Evolutionary conservation across 2,113 vertebrate species (phyloP), one percentile per base, ranked within the genome.

Genomic region (Illadopsis cleaveri): DNA sequence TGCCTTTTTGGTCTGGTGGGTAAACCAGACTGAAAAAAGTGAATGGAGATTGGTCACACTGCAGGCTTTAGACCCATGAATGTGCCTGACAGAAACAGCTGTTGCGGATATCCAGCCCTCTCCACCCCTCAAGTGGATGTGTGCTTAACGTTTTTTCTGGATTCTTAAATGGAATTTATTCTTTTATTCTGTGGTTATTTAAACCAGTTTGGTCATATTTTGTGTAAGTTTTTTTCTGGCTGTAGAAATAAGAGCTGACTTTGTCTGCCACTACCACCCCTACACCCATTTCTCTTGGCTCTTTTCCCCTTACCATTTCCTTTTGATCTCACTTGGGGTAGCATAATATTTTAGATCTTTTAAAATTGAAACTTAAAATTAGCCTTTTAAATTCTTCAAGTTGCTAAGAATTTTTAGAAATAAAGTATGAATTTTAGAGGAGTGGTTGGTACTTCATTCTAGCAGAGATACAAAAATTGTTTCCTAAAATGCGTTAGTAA

Each of bases 111-210:
- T 17, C 14, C n/a, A 61, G 30, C 24, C 16, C 4, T 44, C 38
- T 38, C 17, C 25, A 54, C 4, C 5, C 5, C 7, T 4, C 5
- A 23, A 15, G 11, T 14, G 2, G 1, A 47, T 28, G 3, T 60
- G 27, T 65, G 3, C 25, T 83, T 90, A 27, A 56, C 8, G 40
- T 73, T 84, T n/a, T 61, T 51, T 70, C 70, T 19, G 2, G 20
- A 72, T 69, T 90, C 15, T n/a, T 57, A 77, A 64, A 38, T 64
- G 12, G 17, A n/a, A 14, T 73, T 28, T 19, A 1, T 37, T 57
- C 54, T 78, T 78, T 50, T 14, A 6, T 69, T 51, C 24, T 35
- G 10, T 77, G 40, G 10, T 65, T 73, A 30, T 22, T 15, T 47
- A 75, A 81, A 56, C 23, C 12, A 51, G 3, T 33, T 27, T 48